These are phyloP conservation scores for Petromus typicus DNA, from an alignment of 2,113 vertebrate genomes.

Conservation along the genomic window DNA sequence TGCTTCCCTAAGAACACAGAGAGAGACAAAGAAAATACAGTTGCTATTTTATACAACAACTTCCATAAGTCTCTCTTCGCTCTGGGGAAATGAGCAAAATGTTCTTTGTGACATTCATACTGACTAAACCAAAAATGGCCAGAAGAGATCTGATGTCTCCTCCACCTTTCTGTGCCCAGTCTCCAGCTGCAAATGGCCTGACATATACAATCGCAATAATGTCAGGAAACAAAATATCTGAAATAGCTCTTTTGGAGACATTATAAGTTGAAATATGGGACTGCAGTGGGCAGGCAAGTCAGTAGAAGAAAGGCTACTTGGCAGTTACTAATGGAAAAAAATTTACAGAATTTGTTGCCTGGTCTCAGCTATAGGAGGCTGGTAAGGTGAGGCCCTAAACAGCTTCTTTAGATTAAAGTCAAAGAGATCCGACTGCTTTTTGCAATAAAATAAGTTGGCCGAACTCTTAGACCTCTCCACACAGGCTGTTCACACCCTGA, in stretches of 20 bases:
- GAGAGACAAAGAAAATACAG: constrained; percentile 43
- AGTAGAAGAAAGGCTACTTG: neutral
- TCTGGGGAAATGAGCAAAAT: constrained; percentile 61
- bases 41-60: constrained; percentile 28
- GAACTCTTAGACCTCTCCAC: constrained; percentile 15
- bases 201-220: constrained; percentile 28
- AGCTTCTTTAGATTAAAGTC: neutral
- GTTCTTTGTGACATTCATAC: constrained; percentile 61
- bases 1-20: constrained; percentile 36
- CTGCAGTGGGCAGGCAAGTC: neutral
- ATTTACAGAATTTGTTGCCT: constrained; percentile 39
- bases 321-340: constrained; percentile 52
- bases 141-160: constrained; percentile 7
- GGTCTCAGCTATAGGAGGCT: neutral
- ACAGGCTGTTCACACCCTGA: neutral
- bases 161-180: neutral
- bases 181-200: constrained; percentile 22
- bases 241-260: constrained; percentile 62
- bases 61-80: constrained; percentile 1
- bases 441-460: constrained; percentile 5
- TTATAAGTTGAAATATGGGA: neutral
- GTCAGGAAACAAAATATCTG: constrained; percentile 57
- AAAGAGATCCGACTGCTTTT: constrained; percentile 11
- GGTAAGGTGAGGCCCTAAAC: neutral
- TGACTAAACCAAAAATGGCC: constrained; percentile 60